Base-by-base conservation (phyloP, 2,113 vertebrate genomes). In the Pseudorasbora parva region DNA sequence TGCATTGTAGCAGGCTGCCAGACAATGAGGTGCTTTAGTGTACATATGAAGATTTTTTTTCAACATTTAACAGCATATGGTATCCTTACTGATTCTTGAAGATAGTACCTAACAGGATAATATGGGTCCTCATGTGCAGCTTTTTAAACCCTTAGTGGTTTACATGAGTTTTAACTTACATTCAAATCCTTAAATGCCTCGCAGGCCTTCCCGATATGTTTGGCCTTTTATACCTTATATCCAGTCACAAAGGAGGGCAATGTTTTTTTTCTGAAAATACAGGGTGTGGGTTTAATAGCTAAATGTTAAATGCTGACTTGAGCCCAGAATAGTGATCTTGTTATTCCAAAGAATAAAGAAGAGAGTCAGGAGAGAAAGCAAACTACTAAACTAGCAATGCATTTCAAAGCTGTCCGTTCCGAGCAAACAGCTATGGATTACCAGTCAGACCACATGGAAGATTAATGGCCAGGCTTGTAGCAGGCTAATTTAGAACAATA, bases 401-500 rank as follows among this genome's bases (percentile, higher is more conserved):
- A 86, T 94, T 94, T 93, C 93, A 90, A 93, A 92, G 90, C 91
- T 93, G 94, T 96, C 92, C 88, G 86, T 92, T 92, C 90, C 82
- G 90, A 92, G 92, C 91, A 93, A 94, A 92, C 90, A 90, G 92
- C 91, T 98, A 98, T 98, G 91, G 97, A 99, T 98, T 98, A 98
- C 89, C 95, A 93, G 94, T 98, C 97, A 96, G 91, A 93, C 94
- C 91, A 92, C 88, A 93, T 93, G 90, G 93, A 96, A 97, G 97
- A 99, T 98, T 96, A 96, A 98, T 96, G 96, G 93, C 93, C 95
- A 90, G 87, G 92, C 95, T 93, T 97, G 96, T 96, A 97, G 94
- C 94, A 91, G 92, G 91, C 95, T 97, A 97, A 98, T 99, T 98
- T 98, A 96, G 95, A 95, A 97, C 95, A 97, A 96, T 98, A 97